Conservation (phyloP, 1,140 invertebrate species). For the Probaryconus sp. region DNA sequence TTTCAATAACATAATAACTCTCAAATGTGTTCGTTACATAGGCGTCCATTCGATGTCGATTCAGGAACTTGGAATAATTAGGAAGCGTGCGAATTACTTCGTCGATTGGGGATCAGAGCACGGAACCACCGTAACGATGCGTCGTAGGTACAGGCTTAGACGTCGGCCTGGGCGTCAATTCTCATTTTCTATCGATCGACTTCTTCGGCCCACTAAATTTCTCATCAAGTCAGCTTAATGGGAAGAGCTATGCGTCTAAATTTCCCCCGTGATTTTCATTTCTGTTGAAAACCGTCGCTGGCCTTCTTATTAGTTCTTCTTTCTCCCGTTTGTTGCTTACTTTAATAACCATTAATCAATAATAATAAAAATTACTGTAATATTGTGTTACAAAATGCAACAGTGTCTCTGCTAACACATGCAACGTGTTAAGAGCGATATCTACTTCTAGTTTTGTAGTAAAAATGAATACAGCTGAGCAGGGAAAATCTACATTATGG, state of each 20-base stretch:
- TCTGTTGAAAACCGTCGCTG: slow-evolving; percentile 19
- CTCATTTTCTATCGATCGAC: slow-evolving; percentile 61
- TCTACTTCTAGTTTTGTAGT: too few species aligned
- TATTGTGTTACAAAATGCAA: too few species aligned
- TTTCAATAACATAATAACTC: slow-evolving; percentile 68
- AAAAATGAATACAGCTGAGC: too few species aligned
- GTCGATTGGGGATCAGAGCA: slow-evolving; percentile 34
- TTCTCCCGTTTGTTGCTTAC: neutral
- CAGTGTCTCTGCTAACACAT: too few species aligned
- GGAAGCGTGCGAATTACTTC: slow-evolving; percentile 62
- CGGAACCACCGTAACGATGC: slow-evolving; percentile 10
- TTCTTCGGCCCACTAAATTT: slow-evolving; percentile 60
- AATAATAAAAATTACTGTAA: too few species aligned
- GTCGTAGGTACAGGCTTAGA: slow-evolving; percentile 45
- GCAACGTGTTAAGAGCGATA: too few species aligned
- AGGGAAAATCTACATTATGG: too few species aligned
- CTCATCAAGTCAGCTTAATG: slow-evolving; percentile 60
- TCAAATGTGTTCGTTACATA: slow-evolving; percentile 59
- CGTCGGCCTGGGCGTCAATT: slow-evolving; percentile 61
- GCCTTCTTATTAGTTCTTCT: slow-evolving; percentile 19
- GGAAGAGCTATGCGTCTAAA: slow-evolving; percentile 45
- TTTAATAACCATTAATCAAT: too few species aligned
- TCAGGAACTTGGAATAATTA: slow-evolving; percentile 65
- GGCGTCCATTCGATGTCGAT: slow-evolving; percentile 46
- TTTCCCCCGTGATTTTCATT: slow-evolving; percentile 60